Conservation (phyloP, 53 echinoderm and acorn worm genomes). For the Henricia sp. region DNA sequence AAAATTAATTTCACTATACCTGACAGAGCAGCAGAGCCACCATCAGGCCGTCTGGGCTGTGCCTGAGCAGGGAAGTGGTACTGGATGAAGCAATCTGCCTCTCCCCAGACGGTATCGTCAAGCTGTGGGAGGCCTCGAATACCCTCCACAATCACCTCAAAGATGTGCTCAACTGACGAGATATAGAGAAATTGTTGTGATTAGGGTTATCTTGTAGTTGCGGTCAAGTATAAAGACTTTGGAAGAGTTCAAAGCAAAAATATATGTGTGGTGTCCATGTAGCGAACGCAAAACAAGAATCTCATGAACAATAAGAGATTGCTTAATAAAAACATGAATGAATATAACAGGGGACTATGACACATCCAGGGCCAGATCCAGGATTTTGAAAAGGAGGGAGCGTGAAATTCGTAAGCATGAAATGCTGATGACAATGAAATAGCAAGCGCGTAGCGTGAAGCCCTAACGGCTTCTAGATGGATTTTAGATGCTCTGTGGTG, state of each 20-base stretch:
- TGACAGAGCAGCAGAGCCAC: neutral
- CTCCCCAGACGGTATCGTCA: slow-evolving; percentile 94
- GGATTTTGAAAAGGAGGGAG: too few species aligned
- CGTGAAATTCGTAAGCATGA: too few species aligned
- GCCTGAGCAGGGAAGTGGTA: slow-evolving; percentile 93
- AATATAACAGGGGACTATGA: too few species aligned
- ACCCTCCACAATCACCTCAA: slow-evolving; percentile 96
- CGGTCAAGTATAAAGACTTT: neutral
- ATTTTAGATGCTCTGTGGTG: too few species aligned
- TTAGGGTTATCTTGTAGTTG: too few species aligned
- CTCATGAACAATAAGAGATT: neutral
- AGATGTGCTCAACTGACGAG: slow-evolving; percentile 83
- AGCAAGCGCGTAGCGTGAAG: too few species aligned
- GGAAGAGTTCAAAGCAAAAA: neutral
- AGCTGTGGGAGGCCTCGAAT: slow-evolving; percentile 88
- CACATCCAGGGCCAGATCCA: too few species aligned
- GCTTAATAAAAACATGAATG: too few species aligned
- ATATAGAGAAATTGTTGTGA: too few species aligned
- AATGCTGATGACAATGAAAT: too few species aligned
- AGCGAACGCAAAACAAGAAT: neutral
- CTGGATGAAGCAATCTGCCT: slow-evolving; percentile 96
- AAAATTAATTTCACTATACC: too few species aligned
- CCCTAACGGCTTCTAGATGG: too few species aligned
- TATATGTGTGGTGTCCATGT: neutral
- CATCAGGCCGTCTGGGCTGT: slow-evolving; percentile 17